phyloP scores from a whole-genome alignment of 2,888 invertebrate species.

The Anoncus sp. region DNA sequence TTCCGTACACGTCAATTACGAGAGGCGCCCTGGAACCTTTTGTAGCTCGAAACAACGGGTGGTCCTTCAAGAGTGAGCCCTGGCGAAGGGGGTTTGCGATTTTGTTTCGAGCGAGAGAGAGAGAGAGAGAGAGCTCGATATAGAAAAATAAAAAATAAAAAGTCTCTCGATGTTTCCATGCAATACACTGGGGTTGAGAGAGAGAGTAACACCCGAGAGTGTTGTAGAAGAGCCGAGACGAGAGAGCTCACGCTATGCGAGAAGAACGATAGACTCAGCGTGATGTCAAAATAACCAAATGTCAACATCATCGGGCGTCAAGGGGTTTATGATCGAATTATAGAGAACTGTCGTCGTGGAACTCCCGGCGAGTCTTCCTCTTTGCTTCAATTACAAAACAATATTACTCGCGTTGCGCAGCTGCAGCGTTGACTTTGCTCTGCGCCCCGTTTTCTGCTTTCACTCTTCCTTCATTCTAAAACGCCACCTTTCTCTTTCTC shows the following conservation, averaged over 20 bases:
- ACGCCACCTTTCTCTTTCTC: background rate
- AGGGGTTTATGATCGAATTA: constrained; percentile 83
- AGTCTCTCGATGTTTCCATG: constrained; percentile 44
- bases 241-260: constrained; percentile 34
- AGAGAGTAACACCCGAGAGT: constrained; percentile 27
- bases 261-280: constrained; percentile 71
- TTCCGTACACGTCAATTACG: constrained; percentile 58
- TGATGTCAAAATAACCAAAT: constrained; percentile 82
- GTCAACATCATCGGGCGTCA: constrained; percentile 81
- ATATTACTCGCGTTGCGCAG: constrained; percentile 73
- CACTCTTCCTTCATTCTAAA: background rate
- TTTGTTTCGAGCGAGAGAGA: constrained; percentile 35
- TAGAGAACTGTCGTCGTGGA: constrained; percentile 73
- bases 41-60: constrained; percentile 51
- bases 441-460: background rate
- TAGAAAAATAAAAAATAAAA: constrained; percentile 6
- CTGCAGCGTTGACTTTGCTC: constrained; percentile 70
- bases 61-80: constrained; percentile 31
- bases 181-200: constrained; percentile 20
- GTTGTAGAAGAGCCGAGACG: constrained; percentile 39
- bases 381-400: constrained; percentile 80
- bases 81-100: constrained; percentile 57
- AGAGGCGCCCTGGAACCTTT: constrained; percentile 54
- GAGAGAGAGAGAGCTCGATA: no score
- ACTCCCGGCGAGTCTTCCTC: constrained; percentile 74